Evolutionary conservation across 2,888 invertebrate genomes (phyloP), one percentile per base, ranked within the genome.

Genomic region (Sialis fuliginosa): DNA sequence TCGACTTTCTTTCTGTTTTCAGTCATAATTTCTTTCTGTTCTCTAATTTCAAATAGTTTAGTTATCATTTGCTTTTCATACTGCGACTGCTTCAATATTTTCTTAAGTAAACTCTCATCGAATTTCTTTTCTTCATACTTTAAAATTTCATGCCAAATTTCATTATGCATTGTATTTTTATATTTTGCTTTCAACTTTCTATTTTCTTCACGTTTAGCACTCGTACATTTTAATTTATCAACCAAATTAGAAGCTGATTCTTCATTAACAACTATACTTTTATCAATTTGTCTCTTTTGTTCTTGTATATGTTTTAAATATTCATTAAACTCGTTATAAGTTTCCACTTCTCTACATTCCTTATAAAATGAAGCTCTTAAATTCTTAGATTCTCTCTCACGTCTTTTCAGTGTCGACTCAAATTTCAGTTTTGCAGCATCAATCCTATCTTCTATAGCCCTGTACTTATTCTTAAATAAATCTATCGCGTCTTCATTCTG

Each of bases 51-150:
- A 60, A 72, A 71, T 48, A 80, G 62, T 62, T 77, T 76, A 35
- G 71, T 70, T 42, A 73, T 67, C 65, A 80, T 74, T 60, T 75
- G 74, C 57, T 78, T 79, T 56, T 81, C 81, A 58, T 74, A 78
- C 41, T 70, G 66, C 1, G 78, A 75, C 49, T 79, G 68, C 54
- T 74, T 73, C 58, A 77, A 60, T 5, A 78, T 67, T 54, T 73
- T 75, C 48, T 67, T 67, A 0, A 72, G 69, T 8, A 79, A 61
- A 9, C 67, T 63, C 40, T 62, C 61, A 51, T 76, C 72, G 31
- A 71, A 60, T 51, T 67, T 66, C 7, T 59, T 57, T 55, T 74
- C 74, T 59, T 75, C 71, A 55, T 71, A 68, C 13, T 61, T 61
- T 39, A 70, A 57, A 30, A 75, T 62, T 51, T 65, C 62, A 42